Conservation (phyloP, 2,888 invertebrate genomes). For the Strigamia maritima region DNA sequence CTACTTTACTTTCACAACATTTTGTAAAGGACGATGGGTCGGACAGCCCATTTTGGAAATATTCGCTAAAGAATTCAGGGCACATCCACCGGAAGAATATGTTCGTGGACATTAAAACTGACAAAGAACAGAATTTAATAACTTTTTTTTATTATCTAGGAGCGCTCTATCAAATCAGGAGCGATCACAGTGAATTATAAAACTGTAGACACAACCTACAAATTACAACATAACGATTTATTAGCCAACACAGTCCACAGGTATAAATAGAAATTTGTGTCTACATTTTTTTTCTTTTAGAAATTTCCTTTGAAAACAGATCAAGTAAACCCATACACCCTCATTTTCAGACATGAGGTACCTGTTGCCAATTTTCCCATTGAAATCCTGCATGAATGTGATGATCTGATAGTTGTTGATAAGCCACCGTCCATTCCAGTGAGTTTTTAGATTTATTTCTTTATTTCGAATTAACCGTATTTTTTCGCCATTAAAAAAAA, state of each 20-base stretch:
- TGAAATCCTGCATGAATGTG: constrained; percentile 95
- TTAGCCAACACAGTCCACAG: constrained; percentile 92
- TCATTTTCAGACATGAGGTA: constrained; percentile 86
- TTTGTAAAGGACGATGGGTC: constrained; percentile 94
- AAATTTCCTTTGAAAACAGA: constrained; percentile 28
- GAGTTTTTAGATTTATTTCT: constrained; percentile 54
- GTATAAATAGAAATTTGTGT: constrained; percentile 56
- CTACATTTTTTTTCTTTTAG: constrained; percentile 5
- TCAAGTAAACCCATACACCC: constrained; percentile 32
- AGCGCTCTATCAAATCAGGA: constrained; percentile 84
- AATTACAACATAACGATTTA: constrained; percentile 87
- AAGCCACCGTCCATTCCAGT: constrained; percentile 99
- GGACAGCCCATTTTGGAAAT: constrained; percentile 89
- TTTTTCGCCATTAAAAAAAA: not conserved
- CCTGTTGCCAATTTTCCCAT: constrained; percentile 95
- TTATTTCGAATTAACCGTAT: not conserved
- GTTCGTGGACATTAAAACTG: constrained; percentile 49
- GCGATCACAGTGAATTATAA: constrained; percentile 91
- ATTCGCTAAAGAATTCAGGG: constrained; percentile 86
- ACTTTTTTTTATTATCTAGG: not conserved
- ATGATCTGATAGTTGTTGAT: constrained; percentile 98
- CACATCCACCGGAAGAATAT: constrained; percentile 90
- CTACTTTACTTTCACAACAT: constrained; percentile 93
- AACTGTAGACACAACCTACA: constrained; percentile 83
- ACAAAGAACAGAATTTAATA: not conserved